A percentile compares a stretch with the other conserved stretches of the same genome.
phyloP scores from a whole-genome alignment of 2,113 vertebrate genomes.

The Crocuta crocuta region DNA sequence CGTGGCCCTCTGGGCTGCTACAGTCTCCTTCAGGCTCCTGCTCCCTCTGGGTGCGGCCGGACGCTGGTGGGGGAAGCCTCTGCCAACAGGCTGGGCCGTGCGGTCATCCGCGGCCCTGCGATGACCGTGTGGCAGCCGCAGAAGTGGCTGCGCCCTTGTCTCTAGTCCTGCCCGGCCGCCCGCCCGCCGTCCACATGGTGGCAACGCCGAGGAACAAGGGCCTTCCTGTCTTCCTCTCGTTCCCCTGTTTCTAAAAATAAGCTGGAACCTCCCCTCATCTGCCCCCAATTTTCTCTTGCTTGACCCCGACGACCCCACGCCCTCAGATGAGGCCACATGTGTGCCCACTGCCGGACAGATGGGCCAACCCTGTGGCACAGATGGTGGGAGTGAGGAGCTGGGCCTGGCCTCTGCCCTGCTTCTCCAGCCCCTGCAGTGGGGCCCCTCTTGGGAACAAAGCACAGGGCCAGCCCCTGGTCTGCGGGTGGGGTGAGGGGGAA shows the following conservation, averaged over 20 bases:
- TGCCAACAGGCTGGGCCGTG: background rate
- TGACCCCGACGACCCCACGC: constrained; percentile 93
- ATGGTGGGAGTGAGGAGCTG: constrained; percentile 80
- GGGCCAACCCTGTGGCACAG: constrained; percentile 85
- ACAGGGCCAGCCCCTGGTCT: background rate
- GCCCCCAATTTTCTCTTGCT: constrained; percentile 96
- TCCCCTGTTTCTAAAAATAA: constrained; percentile 87
- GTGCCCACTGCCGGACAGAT: constrained; percentile 89
- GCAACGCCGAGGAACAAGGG: constrained; percentile 82
- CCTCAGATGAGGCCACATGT: constrained; percentile 89
- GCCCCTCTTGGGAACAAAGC: constrained; percentile 83
- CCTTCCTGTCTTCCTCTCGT: constrained; percentile 58
- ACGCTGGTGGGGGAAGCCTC: background rate
- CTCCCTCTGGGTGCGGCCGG: no score
- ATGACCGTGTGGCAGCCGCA: rapidly evolving
- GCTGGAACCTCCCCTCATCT: constrained; percentile 93
- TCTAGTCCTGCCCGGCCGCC: background rate
- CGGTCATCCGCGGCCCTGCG: background rate
- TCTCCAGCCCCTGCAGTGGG: constrained; percentile 52
- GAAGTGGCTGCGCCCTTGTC: background rate
- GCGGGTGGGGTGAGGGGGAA: background rate
- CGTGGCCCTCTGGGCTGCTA: rapidly evolving
- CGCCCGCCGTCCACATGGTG: constrained; percentile 78
- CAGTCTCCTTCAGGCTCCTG: background rate
- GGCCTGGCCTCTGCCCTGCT: constrained; percentile 74